Conservation (phyloP, 2,888 invertebrate species). For the Drosophila cracens region DNA sequence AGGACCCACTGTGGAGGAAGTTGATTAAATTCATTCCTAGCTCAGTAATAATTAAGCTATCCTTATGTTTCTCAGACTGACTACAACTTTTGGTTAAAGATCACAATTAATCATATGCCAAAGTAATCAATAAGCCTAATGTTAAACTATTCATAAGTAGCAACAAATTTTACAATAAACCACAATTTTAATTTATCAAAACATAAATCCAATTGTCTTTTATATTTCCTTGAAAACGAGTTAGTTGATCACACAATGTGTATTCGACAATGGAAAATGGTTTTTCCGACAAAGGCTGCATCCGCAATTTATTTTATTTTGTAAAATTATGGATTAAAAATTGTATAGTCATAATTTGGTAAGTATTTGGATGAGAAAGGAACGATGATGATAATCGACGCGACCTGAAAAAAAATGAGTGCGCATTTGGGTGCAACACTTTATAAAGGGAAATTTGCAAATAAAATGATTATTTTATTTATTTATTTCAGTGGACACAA, state of each 20-base stretch:
- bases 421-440: no score
- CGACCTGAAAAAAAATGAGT: no score
- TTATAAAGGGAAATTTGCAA: no score
- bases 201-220: not conserved
- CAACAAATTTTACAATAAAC: not conserved
- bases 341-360: not conserved
- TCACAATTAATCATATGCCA: not conserved
- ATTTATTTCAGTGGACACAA: no score
- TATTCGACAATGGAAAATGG: not conserved
- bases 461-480: no score
- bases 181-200: not conserved
- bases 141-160: not conserved
- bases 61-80: not conserved
- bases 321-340: not conserved
- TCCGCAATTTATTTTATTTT: not conserved
- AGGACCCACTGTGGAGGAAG: not conserved
- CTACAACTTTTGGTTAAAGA: not conserved
- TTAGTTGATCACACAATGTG: no score
- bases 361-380: no score
- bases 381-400: no score
- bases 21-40: not conserved
- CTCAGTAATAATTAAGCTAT: not conserved
- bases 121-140: not conserved
- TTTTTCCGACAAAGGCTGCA: not conserved
- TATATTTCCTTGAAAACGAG: not conserved